phyloP scores from a whole-genome alignment of 2,888 invertebrate species.

The Prenolepis imparis region DNA sequence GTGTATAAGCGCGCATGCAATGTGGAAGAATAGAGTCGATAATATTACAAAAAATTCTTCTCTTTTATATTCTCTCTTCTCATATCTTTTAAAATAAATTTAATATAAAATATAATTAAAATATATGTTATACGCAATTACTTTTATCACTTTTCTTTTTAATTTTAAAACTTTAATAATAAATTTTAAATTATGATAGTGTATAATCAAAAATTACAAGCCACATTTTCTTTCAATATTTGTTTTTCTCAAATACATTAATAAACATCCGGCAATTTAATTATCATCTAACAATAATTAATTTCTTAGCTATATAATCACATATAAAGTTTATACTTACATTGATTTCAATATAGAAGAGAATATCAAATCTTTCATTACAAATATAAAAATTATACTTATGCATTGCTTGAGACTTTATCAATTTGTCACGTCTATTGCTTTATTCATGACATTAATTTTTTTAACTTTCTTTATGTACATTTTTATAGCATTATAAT shows the following conservation, averaged over 20 bases:
- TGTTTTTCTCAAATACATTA: not conserved
- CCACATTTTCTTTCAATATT: not conserved
- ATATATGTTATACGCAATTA: too few species aligned
- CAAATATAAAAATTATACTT: not conserved
- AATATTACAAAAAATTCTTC: not conserved
- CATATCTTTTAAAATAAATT: too few species aligned
- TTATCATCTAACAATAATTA: not conserved
- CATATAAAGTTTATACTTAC: not conserved
- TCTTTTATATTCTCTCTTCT: too few species aligned
- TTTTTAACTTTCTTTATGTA: not conserved
- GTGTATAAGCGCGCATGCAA: not conserved
- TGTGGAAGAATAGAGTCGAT: not conserved
- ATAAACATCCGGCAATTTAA: not conserved
- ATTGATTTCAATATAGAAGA: not conserved
- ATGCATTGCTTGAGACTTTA: not conserved
- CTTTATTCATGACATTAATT: not conserved
- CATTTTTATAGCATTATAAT: not conserved
- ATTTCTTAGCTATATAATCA: not conserved
- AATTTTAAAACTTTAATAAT: not conserved
- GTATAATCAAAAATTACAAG: not conserved
- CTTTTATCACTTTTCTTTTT: too few species aligned
- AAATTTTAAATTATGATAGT: not conserved
- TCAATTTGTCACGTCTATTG: not conserved
- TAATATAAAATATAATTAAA: too few species aligned
- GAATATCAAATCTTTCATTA: not conserved